Conservation (phyloP, 1,140 invertebrate species). For the Bursaphelenchus mucronatus region DNA sequence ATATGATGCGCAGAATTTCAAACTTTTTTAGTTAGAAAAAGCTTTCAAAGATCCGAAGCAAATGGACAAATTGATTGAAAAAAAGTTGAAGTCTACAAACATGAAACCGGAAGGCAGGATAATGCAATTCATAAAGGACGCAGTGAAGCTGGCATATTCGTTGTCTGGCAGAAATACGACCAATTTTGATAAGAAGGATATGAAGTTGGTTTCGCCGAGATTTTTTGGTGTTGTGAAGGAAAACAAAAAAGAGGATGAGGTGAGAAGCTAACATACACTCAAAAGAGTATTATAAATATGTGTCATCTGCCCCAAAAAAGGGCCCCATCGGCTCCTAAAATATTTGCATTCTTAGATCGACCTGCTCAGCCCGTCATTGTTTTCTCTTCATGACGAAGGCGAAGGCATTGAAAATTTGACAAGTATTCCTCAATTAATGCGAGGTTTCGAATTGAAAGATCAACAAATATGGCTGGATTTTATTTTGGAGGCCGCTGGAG, state of each 20-base stretch:
- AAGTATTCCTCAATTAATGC: constrained; percentile 37
- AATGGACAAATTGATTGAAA: too few species aligned
- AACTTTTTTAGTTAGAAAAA: too few species aligned
- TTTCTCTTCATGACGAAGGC: constrained; percentile 41
- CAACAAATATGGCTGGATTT: constrained; percentile 45
- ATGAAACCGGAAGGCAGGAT: constrained; percentile 21
- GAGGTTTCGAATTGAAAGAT: constrained; percentile 30
- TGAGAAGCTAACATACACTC: not conserved
- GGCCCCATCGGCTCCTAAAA: too few species aligned
- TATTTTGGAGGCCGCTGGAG: constrained; percentile 46
- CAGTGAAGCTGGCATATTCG: constrained; percentile 38
- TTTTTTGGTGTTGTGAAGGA: constrained; percentile 41
- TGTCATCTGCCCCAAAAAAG: too few species aligned
- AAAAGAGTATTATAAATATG: too few species aligned
- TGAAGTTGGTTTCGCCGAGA: constrained; percentile 41
- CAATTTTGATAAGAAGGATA: constrained; percentile 44
- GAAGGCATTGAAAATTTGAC: constrained; percentile 33
- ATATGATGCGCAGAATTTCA: too few species aligned
- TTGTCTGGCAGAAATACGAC: constrained; percentile 39
- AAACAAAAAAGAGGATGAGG: constrained; percentile 28
- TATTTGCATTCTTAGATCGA: constrained; percentile 17
- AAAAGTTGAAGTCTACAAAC: too few species aligned
- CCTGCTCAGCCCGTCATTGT: constrained; percentile 42
- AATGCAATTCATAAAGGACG: constrained; percentile 37
- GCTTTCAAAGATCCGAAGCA: too few species aligned